A percentile compares a stretch with the other conserved stretches of the same genome.
These are phyloP conservation scores for Amiota minor DNA, from an alignment of 2,888 invertebrate genomes.

Conservation along the genomic window DNA sequence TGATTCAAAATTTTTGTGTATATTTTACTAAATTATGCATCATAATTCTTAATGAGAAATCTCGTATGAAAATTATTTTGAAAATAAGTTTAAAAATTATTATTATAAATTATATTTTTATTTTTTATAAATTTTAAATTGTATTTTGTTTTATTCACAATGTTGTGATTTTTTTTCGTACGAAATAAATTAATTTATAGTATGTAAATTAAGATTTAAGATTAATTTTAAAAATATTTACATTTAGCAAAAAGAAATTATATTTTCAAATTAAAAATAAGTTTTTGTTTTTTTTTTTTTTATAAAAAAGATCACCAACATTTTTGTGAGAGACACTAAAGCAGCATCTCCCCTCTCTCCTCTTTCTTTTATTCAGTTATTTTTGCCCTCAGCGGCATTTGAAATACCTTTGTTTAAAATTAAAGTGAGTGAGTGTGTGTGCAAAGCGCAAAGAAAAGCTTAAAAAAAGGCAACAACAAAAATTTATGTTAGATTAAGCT, in stretches of 20 bases:
- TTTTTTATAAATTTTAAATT: conserved; percentile 40
- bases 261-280: neutral
- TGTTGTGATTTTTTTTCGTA: conserved; percentile 46
- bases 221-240: neutral
- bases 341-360: too few species aligned
- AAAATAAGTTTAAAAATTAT: conserved; percentile 15
- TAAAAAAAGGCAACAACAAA: too few species aligned
- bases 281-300: conserved; percentile 6
- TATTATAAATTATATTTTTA: conserved; percentile 5
- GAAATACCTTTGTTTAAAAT: too few species aligned
- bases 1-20: conserved; percentile 45
- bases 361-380: too few species aligned
- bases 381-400: too few species aligned
- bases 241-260: neutral
- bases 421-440: too few species aligned
- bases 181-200: conserved; percentile 59
- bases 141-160: conserved; percentile 36
- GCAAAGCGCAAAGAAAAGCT: too few species aligned
- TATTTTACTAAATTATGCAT: conserved; percentile 58
- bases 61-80: neutral
- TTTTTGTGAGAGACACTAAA: too few species aligned
- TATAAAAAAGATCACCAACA: too few species aligned
- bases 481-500: too few species aligned
- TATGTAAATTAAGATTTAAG: conserved; percentile 54
- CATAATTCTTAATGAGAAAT: conserved; percentile 51